Evolutionary conservation across 2,888 invertebrate genomes (phyloP).

Genomic region (Chrysolina oricalcia): DNA sequence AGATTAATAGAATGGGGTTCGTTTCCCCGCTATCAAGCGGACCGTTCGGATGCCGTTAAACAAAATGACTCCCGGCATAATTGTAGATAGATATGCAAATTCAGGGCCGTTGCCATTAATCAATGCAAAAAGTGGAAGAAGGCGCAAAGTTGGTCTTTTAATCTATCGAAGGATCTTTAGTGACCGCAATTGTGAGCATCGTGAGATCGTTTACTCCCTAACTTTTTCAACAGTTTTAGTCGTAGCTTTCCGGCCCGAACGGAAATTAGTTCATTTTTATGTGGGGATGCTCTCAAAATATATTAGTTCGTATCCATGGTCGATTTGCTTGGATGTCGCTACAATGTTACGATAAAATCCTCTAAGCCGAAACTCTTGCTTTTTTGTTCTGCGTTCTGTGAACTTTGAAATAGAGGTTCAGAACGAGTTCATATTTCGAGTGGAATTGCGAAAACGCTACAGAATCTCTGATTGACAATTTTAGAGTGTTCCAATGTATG

Average conservation of each 20-base stretch:
- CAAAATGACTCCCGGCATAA: constrained; percentile 36
- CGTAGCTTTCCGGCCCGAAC: constrained; percentile 66
- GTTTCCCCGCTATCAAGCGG: constrained; percentile 27
- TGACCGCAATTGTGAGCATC: constrained; percentile 65
- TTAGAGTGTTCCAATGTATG: background rate
- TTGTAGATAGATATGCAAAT: constrained; percentile 47
- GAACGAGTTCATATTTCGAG: background rate
- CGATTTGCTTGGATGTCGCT: constrained; percentile 66
- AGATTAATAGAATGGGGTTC: constrained; percentile 27
- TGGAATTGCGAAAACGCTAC: background rate
- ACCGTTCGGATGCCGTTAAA: constrained; percentile 33
- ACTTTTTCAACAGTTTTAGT: constrained; percentile 67
- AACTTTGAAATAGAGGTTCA: constrained; percentile 10
- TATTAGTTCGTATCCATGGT: constrained; percentile 66
- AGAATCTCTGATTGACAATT: background rate
- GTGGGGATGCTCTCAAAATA: constrained; percentile 67
- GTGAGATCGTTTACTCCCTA: constrained; percentile 62
- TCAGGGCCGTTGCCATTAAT: constrained; percentile 44
- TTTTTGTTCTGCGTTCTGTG: constrained; percentile 38
- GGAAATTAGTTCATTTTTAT: constrained; percentile 70
- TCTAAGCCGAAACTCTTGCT: constrained; percentile 45
- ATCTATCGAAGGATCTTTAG: constrained; percentile 65
- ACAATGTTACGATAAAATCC: constrained; percentile 63
- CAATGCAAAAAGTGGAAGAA: constrained; percentile 58
- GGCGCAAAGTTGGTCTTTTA: constrained; percentile 62